A percentile compares a stretch with the other conserved stretches of the same genome.
Conservation (phyloP, 2,113 vertebrate genomes). For the Bos javanicus region DNA sequence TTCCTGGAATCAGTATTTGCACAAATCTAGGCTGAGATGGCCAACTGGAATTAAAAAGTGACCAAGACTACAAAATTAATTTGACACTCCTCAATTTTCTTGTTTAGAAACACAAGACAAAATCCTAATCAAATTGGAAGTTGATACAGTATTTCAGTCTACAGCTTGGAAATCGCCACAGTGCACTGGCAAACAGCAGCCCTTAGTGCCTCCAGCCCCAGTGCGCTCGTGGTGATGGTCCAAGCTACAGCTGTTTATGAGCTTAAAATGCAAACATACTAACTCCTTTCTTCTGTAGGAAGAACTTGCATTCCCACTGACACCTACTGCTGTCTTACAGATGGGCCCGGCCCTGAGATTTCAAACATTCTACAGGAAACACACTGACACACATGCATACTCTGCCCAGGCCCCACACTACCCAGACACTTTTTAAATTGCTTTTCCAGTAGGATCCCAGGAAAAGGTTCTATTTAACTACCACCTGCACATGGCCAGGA, state of each 20-base stretch:
- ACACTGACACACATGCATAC: neutral
- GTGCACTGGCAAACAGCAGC: neutral
- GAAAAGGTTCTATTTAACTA: slow-evolving; percentile 53
- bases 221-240: neutral
- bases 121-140: slow-evolving; percentile 54
- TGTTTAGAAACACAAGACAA: slow-evolving; percentile 58
- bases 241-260: slow-evolving; percentile 48
- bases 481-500: slow-evolving; percentile 59
- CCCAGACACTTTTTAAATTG: slow-evolving; percentile 36
- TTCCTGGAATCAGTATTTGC: slow-evolving; percentile 56
- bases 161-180: neutral
- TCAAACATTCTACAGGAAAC: slow-evolving; percentile 38
- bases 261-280: slow-evolving; percentile 57
- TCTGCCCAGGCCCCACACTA: neutral
- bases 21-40: slow-evolving; percentile 36
- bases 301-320: slow-evolving; percentile 28
- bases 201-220: neutral
- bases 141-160: slow-evolving; percentile 28
- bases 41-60: slow-evolving; percentile 67
- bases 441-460: slow-evolving; percentile 61
- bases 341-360: slow-evolving; percentile 21
- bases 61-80: slow-evolving; percentile 60
- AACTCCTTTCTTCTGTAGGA: slow-evolving; percentile 50
- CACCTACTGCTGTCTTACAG: slow-evolving; percentile 59
- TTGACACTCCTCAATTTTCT: slow-evolving; percentile 51